Evolutionary conservation across 1,140 invertebrate genomes (phyloP), one percentile per base, ranked within the genome.

Genomic region (Sycophila sp.): DNA sequence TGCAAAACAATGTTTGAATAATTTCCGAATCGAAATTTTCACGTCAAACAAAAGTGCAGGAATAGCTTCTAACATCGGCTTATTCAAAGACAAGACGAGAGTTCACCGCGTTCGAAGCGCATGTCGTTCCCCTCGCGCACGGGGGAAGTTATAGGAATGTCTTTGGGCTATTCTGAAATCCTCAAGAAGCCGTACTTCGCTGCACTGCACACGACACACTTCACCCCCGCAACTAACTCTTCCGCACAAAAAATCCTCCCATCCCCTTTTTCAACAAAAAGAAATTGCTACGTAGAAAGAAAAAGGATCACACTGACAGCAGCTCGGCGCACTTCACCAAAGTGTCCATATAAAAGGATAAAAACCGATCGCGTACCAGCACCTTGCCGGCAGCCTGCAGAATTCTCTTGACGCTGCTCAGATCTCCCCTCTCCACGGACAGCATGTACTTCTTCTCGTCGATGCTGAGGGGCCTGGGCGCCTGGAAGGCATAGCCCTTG

Each of bases 371-470:
- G n/a, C 56, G 7, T 34, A 67, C 65, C 65, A 28, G 7, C 4
- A 65, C 36, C 40, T 80, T 83, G 17, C 66, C 69, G 34, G 80
- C 79, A 11, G 74, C 71, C 36, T 80, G 81, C 2, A 83, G 60
- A 38, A 83, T 89, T 90, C 91, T 91, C 81, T 90, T 88, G 22
- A 95, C 94, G 82, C 93, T 94, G 2, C 90, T 88, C 75, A 94
- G 85, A 79, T 96, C 94, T 11, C 94, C 94, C 51, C 94, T 86
- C 83, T 96, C 94, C 1, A 96, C 94, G 1, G 94, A 93, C 42
- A 96, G 83, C 8, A 96, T 85, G 80, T 92, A 96, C 76, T 93
- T 94, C 84, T 96, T 96, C 80, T 96, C 94, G 72, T 95, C 93
- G 28, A 92, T 80, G 58, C 88, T 91, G 19, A 96, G 85, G 13